Base-by-base conservation (phyloP, 2,113 vertebrate genomes). In the Anas platyrhynchos region DNA sequence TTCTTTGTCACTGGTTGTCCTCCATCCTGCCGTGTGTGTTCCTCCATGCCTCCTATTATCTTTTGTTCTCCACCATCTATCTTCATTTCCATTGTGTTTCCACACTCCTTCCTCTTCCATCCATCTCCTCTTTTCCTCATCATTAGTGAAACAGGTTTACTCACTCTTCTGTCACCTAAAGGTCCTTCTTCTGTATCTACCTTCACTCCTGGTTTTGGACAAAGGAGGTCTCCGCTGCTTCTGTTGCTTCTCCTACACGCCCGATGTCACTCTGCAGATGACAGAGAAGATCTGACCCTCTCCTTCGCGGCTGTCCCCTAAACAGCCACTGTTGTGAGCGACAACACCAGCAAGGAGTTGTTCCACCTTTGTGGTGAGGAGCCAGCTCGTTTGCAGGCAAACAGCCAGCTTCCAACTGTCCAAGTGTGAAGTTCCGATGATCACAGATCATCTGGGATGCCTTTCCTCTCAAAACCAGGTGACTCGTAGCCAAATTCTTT, bases 391-490 rank as follows among this genome's bases (percentile, higher is more conserved):
- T 27, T 0, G 0, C 80, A 93, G 92, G 91, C 95, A 88, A 77
- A 50, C 50, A 82, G 92, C 83, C 96, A 95, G 86, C 88, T 94
- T 88, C 86, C 92, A 96, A 93, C 88, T 92, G 86, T 79, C 89
- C 81, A 66, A 91, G 92, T 95, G 94, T 87, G 93, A 97, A 96
- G 96, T 93, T 96, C 94, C 95, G 89, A 50, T 88, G 86, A 95
- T 89, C 94, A 94, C 86, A 97, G 80, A 92, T 96, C 92, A 96
- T 92, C 91, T 94, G 74, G 58, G 74, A 92, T 96, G 83, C 93
- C 91, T 95, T 92, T 96, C 88, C 91, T 95, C 83, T 79, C 88
- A 91, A 94, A 84, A 91, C 63, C 88, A 93, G 93, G 94, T 94
- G 93, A 93, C 88, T 88, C 1, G 5, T 68, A 88, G 93, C 92